Evolutionary conservation across 2,113 vertebrate species (phyloP).

Genomic region (Scytalopus superciliaris): DNA sequence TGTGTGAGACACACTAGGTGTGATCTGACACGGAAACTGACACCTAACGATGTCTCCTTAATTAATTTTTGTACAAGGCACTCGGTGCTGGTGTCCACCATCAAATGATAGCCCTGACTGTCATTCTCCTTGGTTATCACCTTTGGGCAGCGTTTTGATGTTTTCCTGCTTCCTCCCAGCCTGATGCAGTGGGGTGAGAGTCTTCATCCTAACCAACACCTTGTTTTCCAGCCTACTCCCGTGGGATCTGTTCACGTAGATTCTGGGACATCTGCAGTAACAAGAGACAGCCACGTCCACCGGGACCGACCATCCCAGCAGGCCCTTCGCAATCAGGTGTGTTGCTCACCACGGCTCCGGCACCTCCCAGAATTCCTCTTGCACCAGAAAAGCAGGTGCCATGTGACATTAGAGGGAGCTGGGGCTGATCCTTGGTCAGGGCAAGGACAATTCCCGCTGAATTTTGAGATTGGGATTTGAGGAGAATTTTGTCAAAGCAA

Average conservation of each 20-base stretch:
- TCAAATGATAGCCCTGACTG: background rate
- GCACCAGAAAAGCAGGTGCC: background rate
- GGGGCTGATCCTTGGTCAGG: background rate
- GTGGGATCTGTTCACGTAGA: conserved; percentile 94
- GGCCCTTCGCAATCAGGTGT: conserved; percentile 93
- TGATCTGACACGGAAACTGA: background rate
- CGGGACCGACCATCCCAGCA: conserved; percentile 90
- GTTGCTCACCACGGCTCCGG: background rate
- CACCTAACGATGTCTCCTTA: background rate
- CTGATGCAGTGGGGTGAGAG: background rate
- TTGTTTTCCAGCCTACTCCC: conserved; percentile 87
- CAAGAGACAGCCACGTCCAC: conserved; percentile 89
- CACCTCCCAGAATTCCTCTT: background rate
- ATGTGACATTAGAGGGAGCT: background rate
- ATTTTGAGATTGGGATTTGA: background rate
- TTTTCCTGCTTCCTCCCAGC: background rate
- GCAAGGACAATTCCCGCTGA: background rate
- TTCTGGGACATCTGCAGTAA: conserved; percentile 89
- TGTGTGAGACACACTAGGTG: background rate
- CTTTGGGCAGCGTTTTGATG: background rate
- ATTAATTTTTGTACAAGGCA: background rate
- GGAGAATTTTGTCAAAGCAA: background rate
- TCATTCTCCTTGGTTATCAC: background rate
- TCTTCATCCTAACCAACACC: background rate
- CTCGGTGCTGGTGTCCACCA: background rate